Percentiles rank a stretch among this genome's conserved stretches.
phyloP scores from a whole-genome alignment of 2,888 invertebrate species.

The Callimorpha dominula region DNA sequence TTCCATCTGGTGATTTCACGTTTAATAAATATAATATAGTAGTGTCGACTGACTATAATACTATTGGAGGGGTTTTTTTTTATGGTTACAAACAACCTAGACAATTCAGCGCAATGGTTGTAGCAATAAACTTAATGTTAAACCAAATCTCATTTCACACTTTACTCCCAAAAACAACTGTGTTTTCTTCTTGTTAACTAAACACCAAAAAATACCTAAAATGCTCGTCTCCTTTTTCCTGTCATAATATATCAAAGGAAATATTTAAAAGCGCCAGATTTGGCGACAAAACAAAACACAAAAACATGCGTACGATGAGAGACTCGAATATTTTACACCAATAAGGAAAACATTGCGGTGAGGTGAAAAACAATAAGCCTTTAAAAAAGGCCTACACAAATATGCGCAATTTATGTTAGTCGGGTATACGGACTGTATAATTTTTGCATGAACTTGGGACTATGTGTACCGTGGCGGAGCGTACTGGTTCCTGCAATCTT shows the following conservation, averaged over 20 bases:
- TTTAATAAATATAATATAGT: no score
- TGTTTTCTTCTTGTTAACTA: neutral
- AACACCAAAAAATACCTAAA: neutral
- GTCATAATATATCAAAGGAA: slow-evolving; percentile 1
- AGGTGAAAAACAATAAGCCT: slow-evolving; percentile 63
- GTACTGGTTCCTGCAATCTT: slow-evolving; percentile 47
- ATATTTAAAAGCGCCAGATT: slow-evolving; percentile 12
- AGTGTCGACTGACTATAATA: no score
- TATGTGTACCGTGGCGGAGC: slow-evolving; percentile 47
- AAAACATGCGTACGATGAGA: slow-evolving; percentile 41
- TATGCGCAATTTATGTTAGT: slow-evolving; percentile 40
- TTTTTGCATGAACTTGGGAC: slow-evolving; percentile 61
- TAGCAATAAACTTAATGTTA: neutral
- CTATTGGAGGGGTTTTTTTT: no score
- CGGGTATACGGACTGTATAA: slow-evolving; percentile 52
- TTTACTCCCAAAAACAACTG: neutral
- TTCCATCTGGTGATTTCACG: no score
- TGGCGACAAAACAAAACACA: slow-evolving; percentile 39
- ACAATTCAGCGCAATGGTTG: neutral
- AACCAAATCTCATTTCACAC: neutral
- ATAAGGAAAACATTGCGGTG: slow-evolving; percentile 63
- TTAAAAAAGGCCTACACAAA: slow-evolving; percentile 43
- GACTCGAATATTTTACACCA: slow-evolving; percentile 64
- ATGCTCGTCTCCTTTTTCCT: neutral
- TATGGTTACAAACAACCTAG: no score